Conservation (phyloP, 2,797 vertebrate species). For the Pseudochirops cupreus region DNA sequence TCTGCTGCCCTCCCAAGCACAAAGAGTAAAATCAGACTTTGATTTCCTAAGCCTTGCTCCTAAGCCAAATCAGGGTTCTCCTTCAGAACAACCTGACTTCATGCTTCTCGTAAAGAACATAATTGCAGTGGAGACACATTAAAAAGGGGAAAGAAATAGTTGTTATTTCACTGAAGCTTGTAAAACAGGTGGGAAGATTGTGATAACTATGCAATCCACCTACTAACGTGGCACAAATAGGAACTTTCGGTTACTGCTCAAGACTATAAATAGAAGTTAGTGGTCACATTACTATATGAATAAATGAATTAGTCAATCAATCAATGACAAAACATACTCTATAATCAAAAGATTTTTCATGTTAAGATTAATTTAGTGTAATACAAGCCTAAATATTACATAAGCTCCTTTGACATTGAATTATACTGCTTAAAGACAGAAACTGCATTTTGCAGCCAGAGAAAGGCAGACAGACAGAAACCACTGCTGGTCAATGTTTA, state of each 20-base stretch:
- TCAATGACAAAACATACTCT: constrained; percentile 85
- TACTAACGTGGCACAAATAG: constrained; percentile 74
- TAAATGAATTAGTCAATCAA: constrained; percentile 87
- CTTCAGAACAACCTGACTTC: neutral
- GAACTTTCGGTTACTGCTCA: constrained; percentile 79
- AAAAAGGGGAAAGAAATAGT: constrained; percentile 12
- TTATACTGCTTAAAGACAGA: constrained; percentile 78
- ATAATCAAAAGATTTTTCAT: constrained; percentile 88
- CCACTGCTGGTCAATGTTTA: constrained; percentile 41
- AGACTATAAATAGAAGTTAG: constrained; percentile 85
- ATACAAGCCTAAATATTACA: constrained; percentile 87
- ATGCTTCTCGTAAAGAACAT: neutral
- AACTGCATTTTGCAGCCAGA: neutral
- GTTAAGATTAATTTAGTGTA: constrained; percentile 88
- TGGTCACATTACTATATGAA: constrained; percentile 83
- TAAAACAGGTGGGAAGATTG: constrained; percentile 65
- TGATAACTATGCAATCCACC: constrained; percentile 76
- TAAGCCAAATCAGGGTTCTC: constrained; percentile 13
- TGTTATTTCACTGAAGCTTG: constrained; percentile 9
- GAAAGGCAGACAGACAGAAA: constrained; percentile 63
- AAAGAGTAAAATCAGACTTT: neutral
- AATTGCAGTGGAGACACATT: constrained; percentile 33
- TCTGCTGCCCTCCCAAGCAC: neutral
- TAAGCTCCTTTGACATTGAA: constrained; percentile 86
- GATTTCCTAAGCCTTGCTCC: neutral